phyloP scores from a whole-genome alignment of 1,140 invertebrate species.

The Glomeris maerens region DNA sequence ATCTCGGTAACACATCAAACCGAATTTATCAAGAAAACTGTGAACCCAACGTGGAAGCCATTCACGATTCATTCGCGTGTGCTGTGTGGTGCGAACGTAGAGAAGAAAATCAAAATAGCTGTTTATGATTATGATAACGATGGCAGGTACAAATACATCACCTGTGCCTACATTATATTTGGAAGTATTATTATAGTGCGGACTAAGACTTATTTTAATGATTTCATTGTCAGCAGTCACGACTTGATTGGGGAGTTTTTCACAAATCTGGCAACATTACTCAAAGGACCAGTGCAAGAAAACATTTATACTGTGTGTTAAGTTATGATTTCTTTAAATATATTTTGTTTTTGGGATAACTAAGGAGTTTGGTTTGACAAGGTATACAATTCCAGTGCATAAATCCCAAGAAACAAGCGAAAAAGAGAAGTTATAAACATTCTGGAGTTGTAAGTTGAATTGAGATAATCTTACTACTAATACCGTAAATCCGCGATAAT shows the following conservation, averaged over 20 bases:
- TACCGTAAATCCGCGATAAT: not conserved
- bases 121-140: conserved; percentile 5
- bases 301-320: not conserved
- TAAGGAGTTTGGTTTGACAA: not conserved
- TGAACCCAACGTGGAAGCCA: conserved; percentile 42
- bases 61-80: conserved; percentile 38
- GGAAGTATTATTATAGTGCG: not conserved
- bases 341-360: not conserved
- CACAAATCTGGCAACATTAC: not conserved
- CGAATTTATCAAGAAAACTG: conserved; percentile 37
- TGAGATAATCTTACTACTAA: not conserved
- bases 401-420: not conserved
- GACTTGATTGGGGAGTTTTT: not conserved
- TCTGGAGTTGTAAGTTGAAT: not conserved
- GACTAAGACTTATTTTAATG: not conserved
- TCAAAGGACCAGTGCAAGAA: not conserved
- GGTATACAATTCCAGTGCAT: not conserved
- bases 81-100: conserved; percentile 45
- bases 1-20: no score
- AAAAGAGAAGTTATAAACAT: not conserved
- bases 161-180: not conserved
- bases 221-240: not conserved
- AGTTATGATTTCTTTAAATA: not conserved
- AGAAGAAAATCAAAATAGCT: conserved; percentile 18
- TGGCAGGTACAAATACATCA: conserved; percentile 1